A percentile compares a stretch with the other conserved stretches of the same genome.
phyloP scores from a whole-genome alignment of 2,797 vertebrate species.

The Tokudaia muenninki region DNA sequence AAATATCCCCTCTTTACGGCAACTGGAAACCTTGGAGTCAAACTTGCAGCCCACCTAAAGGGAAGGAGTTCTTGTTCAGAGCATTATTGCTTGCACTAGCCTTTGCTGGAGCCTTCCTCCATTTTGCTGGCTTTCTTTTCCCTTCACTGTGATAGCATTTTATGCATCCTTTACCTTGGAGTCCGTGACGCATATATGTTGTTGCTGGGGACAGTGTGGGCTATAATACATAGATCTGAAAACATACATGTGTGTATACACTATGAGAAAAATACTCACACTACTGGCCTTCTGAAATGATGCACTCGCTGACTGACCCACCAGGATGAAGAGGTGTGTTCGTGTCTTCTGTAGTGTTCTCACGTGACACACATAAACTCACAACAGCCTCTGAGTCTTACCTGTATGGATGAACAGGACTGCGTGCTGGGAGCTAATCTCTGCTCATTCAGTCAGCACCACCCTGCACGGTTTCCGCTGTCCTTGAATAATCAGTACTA shows the following conservation, averaged over 20 bases:
- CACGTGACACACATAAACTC: not conserved
- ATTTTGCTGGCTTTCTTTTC: slow-evolving; percentile 14
- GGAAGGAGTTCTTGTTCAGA: slow-evolving; percentile 17
- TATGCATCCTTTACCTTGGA: not conserved
- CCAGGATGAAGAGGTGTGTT: not conserved
- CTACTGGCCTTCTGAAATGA: not conserved
- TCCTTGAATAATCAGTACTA: slow-evolving; percentile 16
- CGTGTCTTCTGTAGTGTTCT: not conserved
- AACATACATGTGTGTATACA: not conserved
- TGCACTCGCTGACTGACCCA: not conserved
- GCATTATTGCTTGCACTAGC: too few species aligned
- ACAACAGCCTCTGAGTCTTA: not conserved
- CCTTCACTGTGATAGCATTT: not conserved
- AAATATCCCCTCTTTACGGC: not conserved
- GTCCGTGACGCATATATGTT: not conserved
- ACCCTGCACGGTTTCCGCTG: slow-evolving; percentile 10
- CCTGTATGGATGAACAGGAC: not conserved
- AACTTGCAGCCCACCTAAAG: not conserved
- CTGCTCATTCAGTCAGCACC: not conserved
- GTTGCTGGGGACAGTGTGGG: not conserved
- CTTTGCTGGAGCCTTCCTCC: not conserved
- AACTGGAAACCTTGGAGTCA: slow-evolving; percentile 28
- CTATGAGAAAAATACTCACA: not conserved
- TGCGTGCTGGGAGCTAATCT: not conserved
- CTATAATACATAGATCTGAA: not conserved